phyloP scores from a whole-genome alignment of 2,888 invertebrate genomes.

The Pristionchus arcanus region DNA sequence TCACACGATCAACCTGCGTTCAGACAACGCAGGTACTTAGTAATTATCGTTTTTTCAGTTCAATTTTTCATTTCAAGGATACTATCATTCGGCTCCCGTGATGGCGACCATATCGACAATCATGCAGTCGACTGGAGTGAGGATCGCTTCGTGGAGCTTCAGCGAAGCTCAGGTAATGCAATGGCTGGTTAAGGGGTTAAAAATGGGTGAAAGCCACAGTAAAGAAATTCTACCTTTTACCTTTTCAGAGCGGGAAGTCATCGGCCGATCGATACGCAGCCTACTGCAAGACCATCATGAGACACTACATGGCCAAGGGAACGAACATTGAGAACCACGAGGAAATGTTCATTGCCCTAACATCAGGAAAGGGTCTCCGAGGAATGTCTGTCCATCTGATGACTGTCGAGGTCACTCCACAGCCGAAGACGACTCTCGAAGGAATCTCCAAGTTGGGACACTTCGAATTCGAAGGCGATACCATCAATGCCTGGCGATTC shows the following conservation, averaged over 20 bases:
- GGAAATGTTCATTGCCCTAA: conserved; percentile 10
- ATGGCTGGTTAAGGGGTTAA: too few relatives aligned
- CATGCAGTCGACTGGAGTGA: neutral
- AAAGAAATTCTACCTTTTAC: too few relatives aligned
- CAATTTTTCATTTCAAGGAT: neutral
- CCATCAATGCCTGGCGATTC: neutral
- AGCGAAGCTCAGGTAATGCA: neutral
- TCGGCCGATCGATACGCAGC: conserved; percentile 16
- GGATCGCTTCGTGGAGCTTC: conserved; percentile 31
- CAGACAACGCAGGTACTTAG: conserved; percentile 22
- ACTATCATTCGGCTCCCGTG: conserved; percentile 10
- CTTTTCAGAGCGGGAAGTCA: conserved; percentile 25
- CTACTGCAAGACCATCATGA: conserved; percentile 8
- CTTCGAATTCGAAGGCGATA: conserved; percentile 13
- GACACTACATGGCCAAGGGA: conserved; percentile 24
- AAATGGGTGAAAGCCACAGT: too few relatives aligned
- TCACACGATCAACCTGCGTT: neutral
- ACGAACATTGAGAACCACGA: neutral
- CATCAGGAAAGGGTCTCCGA: neutral
- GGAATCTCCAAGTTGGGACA: neutral
- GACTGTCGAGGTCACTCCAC: neutral
- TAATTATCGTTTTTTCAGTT: too few relatives aligned
- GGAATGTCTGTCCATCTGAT: conserved; percentile 36
- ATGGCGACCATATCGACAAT: neutral
- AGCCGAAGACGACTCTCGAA: neutral